Evolutionary conservation across 2,113 vertebrate genomes (phyloP).

Genomic region (Dunckerocampus dactyliophorus): DNA sequence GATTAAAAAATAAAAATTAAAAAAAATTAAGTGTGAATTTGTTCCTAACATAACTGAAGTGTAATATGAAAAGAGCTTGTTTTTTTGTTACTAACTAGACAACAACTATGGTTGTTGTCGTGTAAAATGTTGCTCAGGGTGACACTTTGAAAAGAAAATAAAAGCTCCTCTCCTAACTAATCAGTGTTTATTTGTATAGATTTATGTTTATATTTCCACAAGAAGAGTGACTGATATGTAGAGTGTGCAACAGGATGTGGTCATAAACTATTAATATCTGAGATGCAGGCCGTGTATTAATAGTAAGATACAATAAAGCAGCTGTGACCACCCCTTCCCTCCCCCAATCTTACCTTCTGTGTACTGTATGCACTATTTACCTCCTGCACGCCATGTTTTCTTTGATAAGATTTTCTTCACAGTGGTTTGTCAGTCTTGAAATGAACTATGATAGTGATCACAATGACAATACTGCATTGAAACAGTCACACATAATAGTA

Average conservation of each 20-base stretch:
- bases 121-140: conserved; percentile 34
- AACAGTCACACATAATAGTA: too few species aligned
- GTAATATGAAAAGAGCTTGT: conserved; percentile 14
- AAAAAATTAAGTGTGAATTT: conserved; percentile 18
- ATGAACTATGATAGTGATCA: too few species aligned
- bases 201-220: not conserved
- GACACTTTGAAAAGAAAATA: conserved; percentile 36
- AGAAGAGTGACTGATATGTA: not conserved
- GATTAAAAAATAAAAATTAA: too few species aligned
- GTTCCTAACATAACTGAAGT: conserved; percentile 29
- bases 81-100: conserved; percentile 43
- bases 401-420: not conserved
- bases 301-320: not conserved
- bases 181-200: not conserved
- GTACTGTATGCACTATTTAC: not conserved
- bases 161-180: conserved; percentile 29
- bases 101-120: conserved; percentile 14
- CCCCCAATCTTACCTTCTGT: not conserved
- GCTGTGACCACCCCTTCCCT: too few species aligned
- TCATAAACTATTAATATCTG: conserved; percentile 46
- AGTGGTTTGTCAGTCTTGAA: too few species aligned
- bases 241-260: conserved; percentile 21
- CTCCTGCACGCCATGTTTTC: not conserved
- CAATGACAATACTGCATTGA: too few species aligned
- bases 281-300: conserved; percentile 10